Evolutionary conservation across 2,888 invertebrate genomes (phyloP).

Genomic region (Ectemnius continuus): DNA sequence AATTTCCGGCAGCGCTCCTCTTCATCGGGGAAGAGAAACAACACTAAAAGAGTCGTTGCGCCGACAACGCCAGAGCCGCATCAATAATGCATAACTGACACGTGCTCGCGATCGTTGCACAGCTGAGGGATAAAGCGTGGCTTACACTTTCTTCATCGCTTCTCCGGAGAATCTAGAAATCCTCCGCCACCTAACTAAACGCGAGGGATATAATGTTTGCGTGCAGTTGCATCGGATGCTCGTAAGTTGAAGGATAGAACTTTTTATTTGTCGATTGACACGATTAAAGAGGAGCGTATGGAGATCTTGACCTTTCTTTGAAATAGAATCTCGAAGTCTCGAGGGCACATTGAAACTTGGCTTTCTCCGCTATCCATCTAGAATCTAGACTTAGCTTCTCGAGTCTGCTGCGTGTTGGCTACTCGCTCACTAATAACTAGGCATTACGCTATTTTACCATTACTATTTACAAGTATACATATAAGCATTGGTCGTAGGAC

Average conservation of each 20-base stretch:
- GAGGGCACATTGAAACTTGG: too few species aligned
- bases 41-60: slow-evolving; percentile 35
- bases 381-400: too few species aligned
- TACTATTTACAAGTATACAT: slow-evolving; percentile 6
- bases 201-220: too few species aligned
- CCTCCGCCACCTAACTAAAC: too few species aligned
- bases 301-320: too few species aligned
- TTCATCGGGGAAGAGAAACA: slow-evolving; percentile 21
- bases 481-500: slow-evolving; percentile 9
- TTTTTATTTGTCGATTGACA: too few species aligned
- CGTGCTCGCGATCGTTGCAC: slow-evolving; percentile 38
- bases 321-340: too few species aligned
- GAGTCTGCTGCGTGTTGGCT: background rate
- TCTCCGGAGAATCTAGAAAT: slow-evolving; percentile 20
- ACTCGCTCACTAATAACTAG: background rate
- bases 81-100: slow-evolving; percentile 48
- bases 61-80: slow-evolving; percentile 28
- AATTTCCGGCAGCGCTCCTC: slow-evolving; percentile 29
- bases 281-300: too few species aligned
- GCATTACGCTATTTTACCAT: background rate
- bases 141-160: slow-evolving; percentile 28
- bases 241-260: too few species aligned
- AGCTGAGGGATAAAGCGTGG: slow-evolving; percentile 34
- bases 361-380: too few species aligned
- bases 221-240: too few species aligned